Evolutionary conservation across 1,140 invertebrate species (phyloP).

Genomic region (Macrobrachium nipponense): DNA sequence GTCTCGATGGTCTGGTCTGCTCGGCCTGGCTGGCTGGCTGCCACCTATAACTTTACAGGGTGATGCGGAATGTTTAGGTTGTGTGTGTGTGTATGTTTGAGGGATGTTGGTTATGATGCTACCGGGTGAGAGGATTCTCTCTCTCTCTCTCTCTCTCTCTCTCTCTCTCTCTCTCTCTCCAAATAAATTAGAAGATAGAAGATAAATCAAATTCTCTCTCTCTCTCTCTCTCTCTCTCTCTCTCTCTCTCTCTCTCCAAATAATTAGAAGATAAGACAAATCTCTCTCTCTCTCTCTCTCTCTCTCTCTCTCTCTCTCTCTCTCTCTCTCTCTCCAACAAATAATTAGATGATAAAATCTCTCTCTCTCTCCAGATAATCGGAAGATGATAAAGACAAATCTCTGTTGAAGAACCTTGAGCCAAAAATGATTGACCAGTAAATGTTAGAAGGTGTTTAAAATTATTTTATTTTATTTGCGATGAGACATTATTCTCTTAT

Average conservation of each 20-base stretch:
- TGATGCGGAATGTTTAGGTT: neutral
- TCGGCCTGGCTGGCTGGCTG: neutral
- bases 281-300: conserved; percentile 14
- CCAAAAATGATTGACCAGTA: too few relatives aligned
- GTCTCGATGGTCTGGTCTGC: too few relatives aligned
- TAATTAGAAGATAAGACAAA: too few relatives aligned
- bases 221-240: conserved; percentile 8
- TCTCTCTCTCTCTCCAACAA: conserved; percentile 14
- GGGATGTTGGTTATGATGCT: neutral
- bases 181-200: too few relatives aligned
- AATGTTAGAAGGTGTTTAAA: too few relatives aligned
- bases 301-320: conserved; percentile 10
- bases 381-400: too few relatives aligned
- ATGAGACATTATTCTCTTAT: too few relatives aligned
- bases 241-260: conserved; percentile 14
- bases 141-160: conserved; percentile 10
- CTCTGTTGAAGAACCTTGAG: neutral
- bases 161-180: conserved; percentile 11
- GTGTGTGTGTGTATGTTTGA: neutral
- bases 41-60: neutral
- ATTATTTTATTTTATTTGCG: too few relatives aligned
- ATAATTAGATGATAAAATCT: too few relatives aligned
- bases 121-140: neutral
- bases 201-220: too few relatives aligned
- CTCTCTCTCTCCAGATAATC: neutral